phyloP scores from a whole-genome alignment of 2,797 vertebrate species.

The Bovichtus variegatus region DNA sequence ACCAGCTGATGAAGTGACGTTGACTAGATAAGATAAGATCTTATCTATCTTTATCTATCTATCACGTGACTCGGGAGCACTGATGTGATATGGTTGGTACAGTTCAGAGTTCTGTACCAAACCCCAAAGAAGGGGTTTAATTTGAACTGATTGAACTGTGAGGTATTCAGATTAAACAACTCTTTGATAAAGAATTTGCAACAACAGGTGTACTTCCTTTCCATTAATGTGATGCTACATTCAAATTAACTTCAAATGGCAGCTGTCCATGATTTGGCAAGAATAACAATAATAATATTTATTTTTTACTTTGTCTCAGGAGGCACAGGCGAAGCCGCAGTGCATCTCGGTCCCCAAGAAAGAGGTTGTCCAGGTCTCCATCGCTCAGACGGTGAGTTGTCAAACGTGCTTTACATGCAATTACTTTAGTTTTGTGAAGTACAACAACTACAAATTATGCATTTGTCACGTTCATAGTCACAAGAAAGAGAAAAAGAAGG shows the following conservation, averaged over 20 bases:
- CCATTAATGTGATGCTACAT: not conserved
- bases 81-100: too few species aligned
- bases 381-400: slow-evolving; percentile 91
- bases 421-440: fast-evolving
- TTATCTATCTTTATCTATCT: too few species aligned
- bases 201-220: not conserved
- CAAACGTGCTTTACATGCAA: not conserved
- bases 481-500: slow-evolving; percentile 99
- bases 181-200: too few species aligned
- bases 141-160: too few species aligned
- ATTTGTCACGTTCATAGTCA: slow-evolving; percentile 71
- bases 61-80: too few species aligned
- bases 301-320: slow-evolving; percentile 63
- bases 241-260: not conserved
- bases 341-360: slow-evolving; percentile 91
- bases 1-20: too few species aligned
- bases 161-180: too few species aligned
- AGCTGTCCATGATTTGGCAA: not conserved
- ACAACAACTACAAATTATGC: fast-evolving
- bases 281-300: not conserved
- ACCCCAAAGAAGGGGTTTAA: too few species aligned
- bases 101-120: too few species aligned
- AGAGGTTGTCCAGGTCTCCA: slow-evolving; percentile 90
- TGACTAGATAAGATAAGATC: too few species aligned
- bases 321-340: slow-evolving; percentile 92